A percentile compares a stretch with the other conserved stretches of the same genome.
These are phyloP conservation scores for Nasonia longicornis DNA, from an alignment of 1,140 invertebrate species.

Conservation along the genomic window DNA sequence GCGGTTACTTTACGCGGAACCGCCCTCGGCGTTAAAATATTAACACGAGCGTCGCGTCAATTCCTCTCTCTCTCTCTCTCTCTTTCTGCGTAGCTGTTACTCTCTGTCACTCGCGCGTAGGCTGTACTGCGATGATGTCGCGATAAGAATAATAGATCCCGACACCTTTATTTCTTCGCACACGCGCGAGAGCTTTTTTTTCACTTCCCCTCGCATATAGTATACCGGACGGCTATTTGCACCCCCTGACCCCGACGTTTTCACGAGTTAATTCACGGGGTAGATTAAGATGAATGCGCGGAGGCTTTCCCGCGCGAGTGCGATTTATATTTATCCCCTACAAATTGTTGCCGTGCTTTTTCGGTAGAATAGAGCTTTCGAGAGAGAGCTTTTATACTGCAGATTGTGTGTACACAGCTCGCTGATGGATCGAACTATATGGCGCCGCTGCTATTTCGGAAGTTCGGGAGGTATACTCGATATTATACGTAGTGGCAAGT, in stretches of 20 bases:
- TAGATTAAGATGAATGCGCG: conserved; percentile 42
- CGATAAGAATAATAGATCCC: conserved; percentile 26
- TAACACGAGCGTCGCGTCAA: too few species aligned
- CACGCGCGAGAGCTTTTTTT: not conserved
- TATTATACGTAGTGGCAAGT: not conserved
- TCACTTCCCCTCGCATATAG: not conserved
- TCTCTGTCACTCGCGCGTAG: not conserved
- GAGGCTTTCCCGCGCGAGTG: not conserved
- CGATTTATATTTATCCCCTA: conserved; percentile 33
- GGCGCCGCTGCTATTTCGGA: not conserved
- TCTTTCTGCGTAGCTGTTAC: not conserved
- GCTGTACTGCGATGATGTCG: conserved; percentile 4
- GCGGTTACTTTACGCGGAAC: too few species aligned
- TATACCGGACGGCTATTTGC: not conserved
- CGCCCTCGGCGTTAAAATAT: too few species aligned
- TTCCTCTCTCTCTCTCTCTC: not conserved
- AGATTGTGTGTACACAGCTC: not conserved
- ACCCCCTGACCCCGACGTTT: not conserved
- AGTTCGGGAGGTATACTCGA: not conserved
- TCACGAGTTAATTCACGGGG: conserved; percentile 39
- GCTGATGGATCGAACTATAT: not conserved
- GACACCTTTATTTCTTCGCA: conserved; percentile 14
- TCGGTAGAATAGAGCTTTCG: conserved; percentile 12
- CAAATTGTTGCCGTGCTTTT: conserved; percentile 31
- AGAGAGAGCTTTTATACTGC: not conserved